A percentile compares a stretch with the other conserved stretches of the same genome.
Conservation (phyloP, 2,113 vertebrate species). For the Odobenus rosmarus region DNA sequence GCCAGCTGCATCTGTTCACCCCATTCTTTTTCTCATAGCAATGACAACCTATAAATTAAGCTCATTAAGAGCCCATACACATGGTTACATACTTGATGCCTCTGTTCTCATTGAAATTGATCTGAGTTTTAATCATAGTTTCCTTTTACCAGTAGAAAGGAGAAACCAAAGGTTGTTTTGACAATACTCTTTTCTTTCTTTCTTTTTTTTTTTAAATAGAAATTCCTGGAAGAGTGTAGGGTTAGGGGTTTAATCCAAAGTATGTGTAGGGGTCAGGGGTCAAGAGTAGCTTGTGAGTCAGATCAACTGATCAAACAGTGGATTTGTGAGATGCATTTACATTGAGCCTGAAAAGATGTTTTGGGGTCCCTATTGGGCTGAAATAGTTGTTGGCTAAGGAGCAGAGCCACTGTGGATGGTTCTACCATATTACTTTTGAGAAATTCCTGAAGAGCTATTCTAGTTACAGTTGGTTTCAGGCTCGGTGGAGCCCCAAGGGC, state of each 20-base stretch:
- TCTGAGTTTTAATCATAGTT: background rate
- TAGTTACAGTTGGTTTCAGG: background rate
- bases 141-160: conserved; percentile 2
- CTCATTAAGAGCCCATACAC: background rate
- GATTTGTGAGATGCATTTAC: background rate
- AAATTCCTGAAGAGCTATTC: background rate
- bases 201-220: background rate
- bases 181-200: background rate
- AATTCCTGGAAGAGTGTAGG: background rate
- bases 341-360: background rate
- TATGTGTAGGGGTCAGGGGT: background rate
- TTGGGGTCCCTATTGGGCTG: background rate
- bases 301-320: background rate
- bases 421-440: background rate
- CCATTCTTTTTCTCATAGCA: background rate
- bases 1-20: background rate
- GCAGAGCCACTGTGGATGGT: background rate
- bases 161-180: background rate
- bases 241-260: background rate
- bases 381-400: background rate
- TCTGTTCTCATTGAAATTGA: conserved; percentile 3
- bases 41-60: background rate
- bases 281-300: background rate
- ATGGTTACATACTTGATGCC: background rate
- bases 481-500: background rate